A percentile compares a stretch with the other conserved stretches of the same genome.
Conservation (phyloP, 2,888 invertebrate species). For the Lathronympha strigana region DNA sequence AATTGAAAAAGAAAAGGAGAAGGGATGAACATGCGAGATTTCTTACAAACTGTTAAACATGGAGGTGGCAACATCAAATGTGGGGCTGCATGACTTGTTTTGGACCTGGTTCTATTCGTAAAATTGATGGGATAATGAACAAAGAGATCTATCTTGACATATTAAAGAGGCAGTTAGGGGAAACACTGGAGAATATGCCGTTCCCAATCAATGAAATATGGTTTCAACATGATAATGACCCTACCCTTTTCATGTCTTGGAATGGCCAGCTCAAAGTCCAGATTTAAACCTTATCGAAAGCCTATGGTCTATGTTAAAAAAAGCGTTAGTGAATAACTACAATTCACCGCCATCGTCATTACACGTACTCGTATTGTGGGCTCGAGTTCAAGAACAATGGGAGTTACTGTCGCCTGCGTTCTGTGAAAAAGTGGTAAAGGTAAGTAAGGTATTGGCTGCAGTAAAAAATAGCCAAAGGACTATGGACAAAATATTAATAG, state of each 20-base stretch:
- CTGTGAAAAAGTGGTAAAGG: not conserved
- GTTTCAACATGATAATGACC: slow-evolving; percentile 2
- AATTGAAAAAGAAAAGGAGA: slow-evolving; percentile 3
- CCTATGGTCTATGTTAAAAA: not conserved
- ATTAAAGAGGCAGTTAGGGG: not conserved
- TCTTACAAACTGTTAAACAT: slow-evolving; percentile 4
- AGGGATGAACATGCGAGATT: not conserved
- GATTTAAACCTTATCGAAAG: not conserved
- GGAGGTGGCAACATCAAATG: slow-evolving; percentile 10
- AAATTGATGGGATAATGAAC: slow-evolving; percentile 6
- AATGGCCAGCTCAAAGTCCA: slow-evolving; percentile 1
- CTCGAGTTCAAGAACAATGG: slow-evolving; percentile 6
- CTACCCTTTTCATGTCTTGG: not conserved
- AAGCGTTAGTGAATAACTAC: no score
- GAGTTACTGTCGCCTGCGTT: not conserved
- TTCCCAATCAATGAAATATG: not conserved
- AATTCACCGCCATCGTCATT: slow-evolving; percentile 3
- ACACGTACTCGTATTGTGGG: not conserved
- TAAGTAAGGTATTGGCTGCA: no score
- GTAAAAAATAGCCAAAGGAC: not conserved
- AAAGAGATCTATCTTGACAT: slow-evolving; percentile 3
- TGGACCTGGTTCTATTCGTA: slow-evolving; percentile 4
- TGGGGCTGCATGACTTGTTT: slow-evolving; percentile 8
- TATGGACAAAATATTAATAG: slow-evolving; percentile 3
- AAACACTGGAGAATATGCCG: slow-evolving; percentile 1